Conservation (phyloP, 2,888 invertebrate species). For the Hydraecia micacea region DNA sequence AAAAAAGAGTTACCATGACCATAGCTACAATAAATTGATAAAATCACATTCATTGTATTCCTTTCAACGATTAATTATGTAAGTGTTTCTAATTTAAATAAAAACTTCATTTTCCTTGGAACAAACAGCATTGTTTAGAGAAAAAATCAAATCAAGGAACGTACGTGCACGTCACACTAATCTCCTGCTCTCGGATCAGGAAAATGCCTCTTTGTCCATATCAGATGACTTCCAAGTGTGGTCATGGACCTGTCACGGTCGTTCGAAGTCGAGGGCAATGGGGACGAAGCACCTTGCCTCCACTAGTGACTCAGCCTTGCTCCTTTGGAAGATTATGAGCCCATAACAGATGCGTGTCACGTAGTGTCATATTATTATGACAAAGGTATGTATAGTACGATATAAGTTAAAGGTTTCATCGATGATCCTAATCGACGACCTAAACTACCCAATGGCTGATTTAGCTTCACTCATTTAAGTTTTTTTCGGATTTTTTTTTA, state of each 20-base stretch:
- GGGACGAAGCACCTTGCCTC: constrained; percentile 66
- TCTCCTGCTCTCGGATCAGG: constrained; percentile 66
- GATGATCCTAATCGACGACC: background rate
- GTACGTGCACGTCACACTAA: constrained; percentile 34
- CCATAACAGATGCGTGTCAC: constrained; percentile 70
- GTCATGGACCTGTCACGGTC: constrained; percentile 78
- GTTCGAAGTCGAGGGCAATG: constrained; percentile 77
- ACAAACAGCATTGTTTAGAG: constrained; percentile 18
- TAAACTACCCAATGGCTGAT: background rate
- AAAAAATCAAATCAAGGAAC: constrained; percentile 27
- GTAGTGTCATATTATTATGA: constrained; percentile 63
- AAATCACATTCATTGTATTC: background rate
- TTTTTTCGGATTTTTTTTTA: background rate
- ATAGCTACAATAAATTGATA: background rate
- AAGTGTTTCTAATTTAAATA: constrained; percentile 25
- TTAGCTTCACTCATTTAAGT: background rate
- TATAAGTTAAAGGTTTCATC: constrained; percentile 4
- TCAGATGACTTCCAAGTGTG: constrained; percentile 68
- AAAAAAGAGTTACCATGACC: background rate
- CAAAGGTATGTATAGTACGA: constrained; percentile 8
- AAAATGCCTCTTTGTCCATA: constrained; percentile 68
- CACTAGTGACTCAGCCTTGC: constrained; percentile 74
- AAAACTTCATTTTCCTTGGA: constrained; percentile 30
- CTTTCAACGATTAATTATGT: background rate
- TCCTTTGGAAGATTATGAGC: constrained; percentile 69